A percentile compares a stretch with the other conserved stretches of the same genome.
These are phyloP conservation scores for Drosophila buzzatii DNA, from an alignment of 2,888 invertebrate species.

Conservation along the genomic window DNA sequence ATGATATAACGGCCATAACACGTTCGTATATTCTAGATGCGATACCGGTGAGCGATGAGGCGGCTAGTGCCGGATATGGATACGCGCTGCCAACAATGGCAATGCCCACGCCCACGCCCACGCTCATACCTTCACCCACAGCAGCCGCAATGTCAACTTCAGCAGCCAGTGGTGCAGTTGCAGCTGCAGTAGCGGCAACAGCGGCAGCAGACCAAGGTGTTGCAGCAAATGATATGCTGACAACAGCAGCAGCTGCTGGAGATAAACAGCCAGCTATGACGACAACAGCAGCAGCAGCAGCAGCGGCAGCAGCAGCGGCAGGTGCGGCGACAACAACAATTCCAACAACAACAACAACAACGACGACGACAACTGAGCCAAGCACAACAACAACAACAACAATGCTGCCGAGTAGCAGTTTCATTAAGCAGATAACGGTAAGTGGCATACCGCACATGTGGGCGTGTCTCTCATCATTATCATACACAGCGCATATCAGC, in stretches of 20 bases:
- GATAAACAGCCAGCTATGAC: slow-evolving; percentile 19
- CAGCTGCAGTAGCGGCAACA: slow-evolving; percentile 12
- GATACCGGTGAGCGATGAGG: slow-evolving; percentile 60
- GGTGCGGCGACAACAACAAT: slow-evolving; percentile 44
- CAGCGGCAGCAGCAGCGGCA: slow-evolving; percentile 24
- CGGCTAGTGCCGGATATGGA: slow-evolving; percentile 46
- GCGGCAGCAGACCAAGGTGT: slow-evolving; percentile 26
- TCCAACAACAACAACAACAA: slow-evolving; percentile 30
- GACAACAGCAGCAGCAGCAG: slow-evolving; percentile 42
- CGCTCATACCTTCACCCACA: slow-evolving; percentile 22
- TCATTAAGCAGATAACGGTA: slow-evolving; percentile 83
- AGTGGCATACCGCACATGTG: slow-evolving; percentile 73
- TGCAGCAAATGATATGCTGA: slow-evolving; percentile 22
- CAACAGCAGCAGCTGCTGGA: slow-evolving; percentile 30
- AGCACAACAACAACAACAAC: slow-evolving; percentile 54
- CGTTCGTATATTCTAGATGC: slow-evolving; percentile 67
- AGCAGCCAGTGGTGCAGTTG: slow-evolving; percentile 22
- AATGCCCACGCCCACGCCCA: slow-evolving; percentile 15
- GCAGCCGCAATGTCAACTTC: slow-evolving; percentile 41
- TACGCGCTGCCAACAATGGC: slow-evolving; percentile 44
- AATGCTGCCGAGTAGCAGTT: slow-evolving; percentile 74
- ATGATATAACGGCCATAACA: slow-evolving; percentile 63
- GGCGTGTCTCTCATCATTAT: slow-evolving; percentile 53
- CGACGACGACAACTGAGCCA: slow-evolving; percentile 52
- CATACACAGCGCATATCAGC: slow-evolving; percentile 6